Evolutionary conservation across 2,113 vertebrate genomes (phyloP).

Genomic region (Pyrgilauda ruficollis): DNA sequence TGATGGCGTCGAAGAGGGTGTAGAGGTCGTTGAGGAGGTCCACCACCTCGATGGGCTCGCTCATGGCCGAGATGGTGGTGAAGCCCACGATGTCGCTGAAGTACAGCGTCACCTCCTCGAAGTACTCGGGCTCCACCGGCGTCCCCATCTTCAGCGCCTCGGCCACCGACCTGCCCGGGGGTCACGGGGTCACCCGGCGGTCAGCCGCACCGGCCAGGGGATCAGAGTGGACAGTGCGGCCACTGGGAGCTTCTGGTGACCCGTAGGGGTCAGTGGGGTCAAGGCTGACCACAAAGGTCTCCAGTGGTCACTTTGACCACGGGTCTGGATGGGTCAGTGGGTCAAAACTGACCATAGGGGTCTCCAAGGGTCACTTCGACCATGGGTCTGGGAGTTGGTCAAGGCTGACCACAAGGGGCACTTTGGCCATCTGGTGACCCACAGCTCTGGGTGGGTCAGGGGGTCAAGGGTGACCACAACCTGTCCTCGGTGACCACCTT

Average conservation of each 20-base stretch:
- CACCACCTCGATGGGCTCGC: neutral
- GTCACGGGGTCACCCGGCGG: too few relatives aligned
- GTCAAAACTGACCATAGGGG: neutral
- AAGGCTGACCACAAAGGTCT: too few relatives aligned
- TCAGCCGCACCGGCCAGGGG: too few relatives aligned
- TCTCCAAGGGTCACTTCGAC: neutral
- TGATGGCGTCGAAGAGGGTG: neutral
- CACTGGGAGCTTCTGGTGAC: neutral
- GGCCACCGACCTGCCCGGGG: neutral
- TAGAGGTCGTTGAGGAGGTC: neutral
- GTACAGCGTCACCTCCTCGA: neutral
- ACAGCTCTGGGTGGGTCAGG: too few relatives aligned
- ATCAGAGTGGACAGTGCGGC: neutral
- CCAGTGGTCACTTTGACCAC: too few relatives aligned
- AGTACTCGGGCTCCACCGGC: neutral
- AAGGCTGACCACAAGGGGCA: neutral
- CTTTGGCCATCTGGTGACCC: too few relatives aligned
- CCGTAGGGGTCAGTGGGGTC: too few relatives aligned
- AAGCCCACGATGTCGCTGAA: conserved; percentile 2
- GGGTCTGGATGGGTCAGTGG: too few relatives aligned
- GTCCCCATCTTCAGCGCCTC: neutral
- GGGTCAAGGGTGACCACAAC: neutral
- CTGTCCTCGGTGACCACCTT: neutral
- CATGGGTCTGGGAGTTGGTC: neutral
- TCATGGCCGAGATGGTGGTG: conserved; percentile 6